Conservation (phyloP, 2,888 invertebrate species). For the Caenorhabditis angaria region DNA sequence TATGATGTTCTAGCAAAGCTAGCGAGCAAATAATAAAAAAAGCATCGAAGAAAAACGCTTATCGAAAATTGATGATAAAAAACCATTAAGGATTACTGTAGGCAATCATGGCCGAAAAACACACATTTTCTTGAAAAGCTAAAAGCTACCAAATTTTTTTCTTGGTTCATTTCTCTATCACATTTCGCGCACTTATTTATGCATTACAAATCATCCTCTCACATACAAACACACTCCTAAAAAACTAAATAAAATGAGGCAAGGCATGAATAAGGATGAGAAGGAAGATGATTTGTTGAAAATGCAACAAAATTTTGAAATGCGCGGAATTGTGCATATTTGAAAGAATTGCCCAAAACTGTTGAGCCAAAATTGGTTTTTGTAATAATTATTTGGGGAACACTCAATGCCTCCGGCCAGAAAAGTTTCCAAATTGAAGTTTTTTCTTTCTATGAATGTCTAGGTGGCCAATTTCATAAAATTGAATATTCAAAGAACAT, state of each 20-base stretch:
- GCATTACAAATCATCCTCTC: conserved; percentile 46
- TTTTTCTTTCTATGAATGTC: no score
- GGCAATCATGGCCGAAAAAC: not conserved
- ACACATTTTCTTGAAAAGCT: not conserved
- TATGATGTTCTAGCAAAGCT: not conserved
- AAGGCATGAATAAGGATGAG: conserved; percentile 4
- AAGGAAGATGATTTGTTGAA: conserved; percentile 3
- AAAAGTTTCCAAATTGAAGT: no score
- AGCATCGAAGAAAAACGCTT: not conserved
- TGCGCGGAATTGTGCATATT: conserved; percentile 1
- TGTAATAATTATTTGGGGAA: no score
- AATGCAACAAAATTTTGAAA: conserved; percentile 1
- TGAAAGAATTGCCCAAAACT: not conserved
- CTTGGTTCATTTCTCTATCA: conserved; percentile 3
- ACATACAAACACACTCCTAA: no score
- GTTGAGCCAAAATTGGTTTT: no score
- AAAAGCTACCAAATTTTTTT: not conserved
- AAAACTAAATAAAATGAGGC: conserved; percentile 3
- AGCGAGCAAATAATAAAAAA: not conserved
- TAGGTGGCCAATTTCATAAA: no score
- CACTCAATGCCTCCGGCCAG: no score
- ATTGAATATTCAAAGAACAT: no score
- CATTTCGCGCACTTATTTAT: conserved; percentile 14
- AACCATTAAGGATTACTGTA: not conserved
- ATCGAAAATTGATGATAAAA: conserved; percentile 3